Evolutionary conservation across 2,113 vertebrate genomes (phyloP), one percentile per base, ranked within the genome.

Genomic region (Tor tambroides): DNA sequence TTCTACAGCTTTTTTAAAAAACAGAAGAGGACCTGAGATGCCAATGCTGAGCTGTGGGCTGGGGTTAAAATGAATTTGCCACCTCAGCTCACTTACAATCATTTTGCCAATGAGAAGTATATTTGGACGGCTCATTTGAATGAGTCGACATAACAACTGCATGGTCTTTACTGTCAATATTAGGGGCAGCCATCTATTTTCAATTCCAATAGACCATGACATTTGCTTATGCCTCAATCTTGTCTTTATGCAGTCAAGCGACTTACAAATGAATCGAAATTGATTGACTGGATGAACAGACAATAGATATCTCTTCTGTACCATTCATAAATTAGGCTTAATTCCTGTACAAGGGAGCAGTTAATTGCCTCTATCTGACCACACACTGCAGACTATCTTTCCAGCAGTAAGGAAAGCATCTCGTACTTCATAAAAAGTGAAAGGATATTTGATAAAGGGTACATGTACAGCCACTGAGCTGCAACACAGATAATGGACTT

Each of bases 1-100:
- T 84, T 76, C 83, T 77, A 77, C 61, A 82, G 76, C 61, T 81
- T n/a, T 82, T 65, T 78, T 65, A 23, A 8, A 41, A 83, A 83
- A 35, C n/a, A 35, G 12, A 56, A 51, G 61, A 83, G 56, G 43
- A 87, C 32, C 15, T n/a, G 49, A 85, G 41, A 80, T 74, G 21
- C 19, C 14, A 32, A 21, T 63, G 54, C 80, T 76, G 63, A 67
- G 54, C n/a, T 49, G 41, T 74, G 78, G 21, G 78, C 78, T 38
- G 56, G 35, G 79, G 56, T 81, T 81, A 26, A 69, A 83, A 51
- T 69, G 1, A 81, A 63, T 81, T 63, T 81, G 54, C 56, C 32
- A 28, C 19, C 26, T 83, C 80, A 30, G 41, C 80, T 46, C 17
- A 46, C 59, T 83, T 69, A 65, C 35, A 63, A 26, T 81, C 59